Evolutionary conservation across 2,888 invertebrate genomes (phyloP), one percentile per base, ranked within the genome.

Genomic region (Sphaerophoria taeniata): DNA sequence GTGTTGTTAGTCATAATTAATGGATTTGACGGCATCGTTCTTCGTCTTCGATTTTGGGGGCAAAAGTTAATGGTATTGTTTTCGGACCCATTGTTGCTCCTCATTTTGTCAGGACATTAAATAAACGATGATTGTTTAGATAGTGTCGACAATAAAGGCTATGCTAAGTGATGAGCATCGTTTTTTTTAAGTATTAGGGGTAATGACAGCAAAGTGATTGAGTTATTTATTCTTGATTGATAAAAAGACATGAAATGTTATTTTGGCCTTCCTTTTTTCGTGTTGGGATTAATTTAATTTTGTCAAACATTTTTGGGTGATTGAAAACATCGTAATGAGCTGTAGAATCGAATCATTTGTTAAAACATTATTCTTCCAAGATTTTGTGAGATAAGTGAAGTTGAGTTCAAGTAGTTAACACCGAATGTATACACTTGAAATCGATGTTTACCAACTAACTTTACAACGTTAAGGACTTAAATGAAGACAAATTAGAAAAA

Each of bases 1-100:
- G 49, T 67, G 73, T 72, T 80, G 84, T 84, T 80, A 69, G 84
- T 69, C 72, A 58, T 85, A 85, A 85, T 85, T 85, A 85, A 85
- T 85, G 81, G 81, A 81, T 73, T 76, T 76, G 73, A 76, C 71
- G 61, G 67, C 53, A 67, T 39, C 51, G 53, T 67, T 70, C 34
- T 56, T 70, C 70, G 56, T 58, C 58, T 70, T 24, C 24, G 24
- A 24, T 24, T 16, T 53, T 14, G 49, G 61, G 43, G 73, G 45
- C 69, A 24, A 73, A 73, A 73, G 60, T 80, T 69, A 81, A 81
- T 81, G 75, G 75, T 75, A 80, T 84, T 84, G 84, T 84, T 84
- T 84, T 75, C 71, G 80, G 67, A 67, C 61, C 61, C 75, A 77
- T 77, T 85, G 85, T 81, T 85, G 77, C 81, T 77, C 49, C 60